Conservation (phyloP, 1,140 invertebrate species). For the Trinorchestia longiramus region DNA sequence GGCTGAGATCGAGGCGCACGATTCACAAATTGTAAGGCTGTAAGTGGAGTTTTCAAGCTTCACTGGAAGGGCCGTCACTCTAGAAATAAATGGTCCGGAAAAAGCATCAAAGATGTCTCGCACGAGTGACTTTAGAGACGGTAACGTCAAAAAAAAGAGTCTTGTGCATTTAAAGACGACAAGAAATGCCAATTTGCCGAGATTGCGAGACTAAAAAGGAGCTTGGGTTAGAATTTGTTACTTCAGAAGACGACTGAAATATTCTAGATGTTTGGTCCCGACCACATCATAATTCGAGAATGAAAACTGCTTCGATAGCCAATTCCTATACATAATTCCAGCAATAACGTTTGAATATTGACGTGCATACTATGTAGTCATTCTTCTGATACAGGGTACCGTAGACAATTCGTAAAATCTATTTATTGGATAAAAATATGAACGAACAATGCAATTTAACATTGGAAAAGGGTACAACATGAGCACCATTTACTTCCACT, state of each 20-base stretch:
- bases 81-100: neutral
- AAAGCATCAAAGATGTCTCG: conserved; percentile 14
- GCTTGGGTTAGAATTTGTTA: neutral
- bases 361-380: too few relatives aligned
- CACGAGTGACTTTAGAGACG: neutral
- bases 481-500: neutral
- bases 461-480: neutral
- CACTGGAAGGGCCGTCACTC: neutral
- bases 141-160: neutral
- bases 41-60: neutral
- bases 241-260: neutral
- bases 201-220: neutral
- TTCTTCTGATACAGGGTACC: too few relatives aligned
- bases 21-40: neutral
- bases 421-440: neutral
- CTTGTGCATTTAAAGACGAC: neutral
- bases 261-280: too few relatives aligned
- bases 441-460: neutral
- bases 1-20: neutral
- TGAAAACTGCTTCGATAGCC: too few relatives aligned
- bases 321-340: too few relatives aligned
- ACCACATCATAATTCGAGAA: too few relatives aligned
- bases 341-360: too few relatives aligned
- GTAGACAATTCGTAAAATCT: too few relatives aligned
- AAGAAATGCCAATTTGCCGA: neutral